Base-by-base conservation (phyloP, 2,888 invertebrate species). In the Euzophera pinguis region DNA sequence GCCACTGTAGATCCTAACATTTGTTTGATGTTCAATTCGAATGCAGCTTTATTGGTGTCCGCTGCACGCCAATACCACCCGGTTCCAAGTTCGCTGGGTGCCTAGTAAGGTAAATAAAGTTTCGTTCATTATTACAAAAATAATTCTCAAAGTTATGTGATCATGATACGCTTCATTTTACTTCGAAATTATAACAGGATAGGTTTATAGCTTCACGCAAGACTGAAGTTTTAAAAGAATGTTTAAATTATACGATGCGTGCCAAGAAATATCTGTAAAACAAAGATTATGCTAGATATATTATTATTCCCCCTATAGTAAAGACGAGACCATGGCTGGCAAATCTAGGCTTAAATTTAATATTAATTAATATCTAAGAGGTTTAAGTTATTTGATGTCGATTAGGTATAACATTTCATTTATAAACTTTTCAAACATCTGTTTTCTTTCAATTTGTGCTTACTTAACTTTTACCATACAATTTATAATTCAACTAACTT, bases 101-200 rank as follows among this genome's bases (percentile, higher is more conserved):
- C n/a, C n/a, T n/a, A n/a, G n/a, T n/a, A n/a, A n/a, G n/a, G n/a
- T n/a, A n/a, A 22, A 22, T 5, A 22, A 22, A 22, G 5, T 22
- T 22, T 22, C 5, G 22, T 22, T 22, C 5, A 22, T 22, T 3
- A 22, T 22, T 5, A 22, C 22, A 45, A 45, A 29, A 13, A 13
- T 13, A 2, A 1, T 39, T 16, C 14, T 8, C 13, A 32, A 1
- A 45, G 32, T 45, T 32, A 45, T 43, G 27, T 45, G 45, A 32
- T 32, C 27, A 45, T 45, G 29, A 45, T 45, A 45, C 45, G 14
- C 45, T 32, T 45, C 32, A 45, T 45, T 14, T 45, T 45, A 45
- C 45, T 45, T 29, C 32, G 32, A 32, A 45, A 45, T 43, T 45
- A 45, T 45, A 45, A 29, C 14, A 29, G 32, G 45, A 32, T 16